Evolutionary conservation across 1,140 invertebrate species (phyloP).

Genomic region (Drosophila funebris): DNA sequence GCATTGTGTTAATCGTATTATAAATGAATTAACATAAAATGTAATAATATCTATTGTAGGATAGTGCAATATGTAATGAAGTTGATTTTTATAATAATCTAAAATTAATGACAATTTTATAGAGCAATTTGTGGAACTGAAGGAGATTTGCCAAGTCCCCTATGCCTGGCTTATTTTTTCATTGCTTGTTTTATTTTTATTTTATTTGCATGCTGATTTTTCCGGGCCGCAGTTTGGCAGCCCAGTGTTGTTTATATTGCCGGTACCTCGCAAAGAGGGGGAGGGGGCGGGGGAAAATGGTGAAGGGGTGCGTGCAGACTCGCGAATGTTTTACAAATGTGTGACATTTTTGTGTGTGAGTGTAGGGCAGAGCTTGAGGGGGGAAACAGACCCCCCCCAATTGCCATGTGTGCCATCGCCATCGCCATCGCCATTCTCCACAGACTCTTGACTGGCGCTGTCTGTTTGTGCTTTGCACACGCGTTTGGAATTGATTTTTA

Average conservation of each 20-base stretch:
- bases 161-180: conserved; percentile 46
- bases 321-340: conserved; percentile 81
- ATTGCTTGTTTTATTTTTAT: conserved; percentile 72
- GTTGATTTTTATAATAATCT: too few species aligned
- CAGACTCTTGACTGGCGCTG: conserved; percentile 46
- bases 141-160: conserved; percentile 4
- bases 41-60: too few species aligned
- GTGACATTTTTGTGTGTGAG: conserved; percentile 72
- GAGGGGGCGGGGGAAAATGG: neutral
- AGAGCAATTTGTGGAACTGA: neutral
- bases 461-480: conserved; percentile 77
- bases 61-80: too few species aligned
- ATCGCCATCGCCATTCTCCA: neutral
- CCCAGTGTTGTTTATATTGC: conserved; percentile 65
- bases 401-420: conserved; percentile 41
- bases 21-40: too few species aligned
- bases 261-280: conserved; percentile 16
- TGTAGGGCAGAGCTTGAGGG: conserved; percentile 20
- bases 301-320: conserved; percentile 44
- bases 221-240: conserved; percentile 66
- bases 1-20: too few species aligned
- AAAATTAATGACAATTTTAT: neutral
- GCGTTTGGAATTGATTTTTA: conserved; percentile 82
- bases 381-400: neutral
- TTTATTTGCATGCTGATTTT: conserved; percentile 79